phyloP scores from a whole-genome alignment of 2,113 vertebrate species.

The Mola mola region DNA sequence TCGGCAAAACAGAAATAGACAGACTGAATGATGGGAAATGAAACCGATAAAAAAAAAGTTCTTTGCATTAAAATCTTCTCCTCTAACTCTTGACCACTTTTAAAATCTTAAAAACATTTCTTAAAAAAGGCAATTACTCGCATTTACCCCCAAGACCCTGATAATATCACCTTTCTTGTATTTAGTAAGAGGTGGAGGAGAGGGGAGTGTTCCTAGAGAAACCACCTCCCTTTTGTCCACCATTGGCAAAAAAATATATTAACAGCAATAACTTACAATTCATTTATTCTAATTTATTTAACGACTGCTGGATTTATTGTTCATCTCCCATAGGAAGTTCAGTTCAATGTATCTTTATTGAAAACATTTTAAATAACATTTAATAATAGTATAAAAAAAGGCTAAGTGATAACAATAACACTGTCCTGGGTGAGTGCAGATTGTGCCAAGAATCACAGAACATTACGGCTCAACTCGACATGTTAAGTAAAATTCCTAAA shows the following conservation, averaged over 20 bases:
- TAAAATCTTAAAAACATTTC: conserved; percentile 82
- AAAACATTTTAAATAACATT: conserved; percentile 85
- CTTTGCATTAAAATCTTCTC: conserved; percentile 76
- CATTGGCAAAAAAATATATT: conserved; percentile 81
- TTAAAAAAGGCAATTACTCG: conserved; percentile 79
- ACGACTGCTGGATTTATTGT: conserved; percentile 77
- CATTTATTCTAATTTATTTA: conserved; percentile 87
- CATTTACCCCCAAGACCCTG: conserved; percentile 38
- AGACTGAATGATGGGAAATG: conserved; percentile 64
- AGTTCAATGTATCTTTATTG: conserved; percentile 82
- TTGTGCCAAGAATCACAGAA: conserved; percentile 64
- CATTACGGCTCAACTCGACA: conserved; percentile 41
- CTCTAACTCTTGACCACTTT: conserved; percentile 71
- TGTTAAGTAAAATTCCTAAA: conserved; percentile 83
- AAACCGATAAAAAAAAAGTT: conserved; percentile 70
- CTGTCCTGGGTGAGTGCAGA: conserved; percentile 85
- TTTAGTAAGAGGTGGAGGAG: conserved; percentile 66
- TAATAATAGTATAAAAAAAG: conserved; percentile 77
- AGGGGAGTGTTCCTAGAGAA: conserved; percentile 39
- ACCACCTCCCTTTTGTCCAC: conserved; percentile 73
- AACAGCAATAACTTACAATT: conserved; percentile 88
- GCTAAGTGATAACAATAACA: conserved; percentile 79
- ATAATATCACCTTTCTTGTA: conserved; percentile 79
- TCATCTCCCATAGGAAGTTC: conserved; percentile 88
- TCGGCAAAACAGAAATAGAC: conserved; percentile 72